Evolutionary conservation across 2,888 invertebrate species (phyloP).

Genomic region (Axea sp.): DNA sequence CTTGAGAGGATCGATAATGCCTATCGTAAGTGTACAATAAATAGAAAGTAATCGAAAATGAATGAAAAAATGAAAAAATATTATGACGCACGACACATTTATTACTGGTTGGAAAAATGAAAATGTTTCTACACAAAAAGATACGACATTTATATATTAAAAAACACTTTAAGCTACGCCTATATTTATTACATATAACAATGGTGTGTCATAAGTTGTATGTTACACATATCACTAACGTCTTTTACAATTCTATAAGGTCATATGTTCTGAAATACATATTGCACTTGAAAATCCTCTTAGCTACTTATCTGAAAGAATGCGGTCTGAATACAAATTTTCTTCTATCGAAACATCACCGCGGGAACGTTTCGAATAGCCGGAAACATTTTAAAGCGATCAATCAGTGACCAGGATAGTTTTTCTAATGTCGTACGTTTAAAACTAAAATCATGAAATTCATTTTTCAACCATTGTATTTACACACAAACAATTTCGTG

Average conservation of each 20-base stretch:
- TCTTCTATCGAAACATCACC: constrained; percentile 16
- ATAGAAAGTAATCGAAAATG: too few relatives aligned
- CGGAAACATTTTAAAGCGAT: constrained; percentile 36
- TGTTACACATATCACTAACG: constrained; percentile 18
- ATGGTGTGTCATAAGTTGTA: constrained; percentile 5
- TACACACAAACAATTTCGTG: too few relatives aligned
- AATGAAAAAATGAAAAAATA: too few relatives aligned
- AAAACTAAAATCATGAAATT: background rate
- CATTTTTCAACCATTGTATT: too few relatives aligned
- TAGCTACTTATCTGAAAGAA: constrained; percentile 49
- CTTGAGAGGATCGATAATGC: too few relatives aligned
- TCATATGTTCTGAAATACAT: constrained; percentile 47
- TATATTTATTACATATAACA: constrained; percentile 7
- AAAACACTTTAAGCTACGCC: constrained; percentile 1
- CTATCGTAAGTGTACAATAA: too few relatives aligned
- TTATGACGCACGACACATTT: too few relatives aligned
- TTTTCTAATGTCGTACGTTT: constrained; percentile 4
- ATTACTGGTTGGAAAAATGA: too few relatives aligned
- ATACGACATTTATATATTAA: too few relatives aligned
- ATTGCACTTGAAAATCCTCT: constrained; percentile 55
- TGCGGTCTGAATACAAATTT: constrained; percentile 42
- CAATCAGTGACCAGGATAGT: constrained; percentile 25
- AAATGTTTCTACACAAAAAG: too few relatives aligned
- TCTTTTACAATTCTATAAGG: constrained; percentile 50
- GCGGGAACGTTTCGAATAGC: constrained; percentile 15